A percentile compares a stretch with the other conserved stretches of the same genome.
phyloP scores from a whole-genome alignment of 2,113 vertebrate species.

The Podilymbus podiceps region DNA sequence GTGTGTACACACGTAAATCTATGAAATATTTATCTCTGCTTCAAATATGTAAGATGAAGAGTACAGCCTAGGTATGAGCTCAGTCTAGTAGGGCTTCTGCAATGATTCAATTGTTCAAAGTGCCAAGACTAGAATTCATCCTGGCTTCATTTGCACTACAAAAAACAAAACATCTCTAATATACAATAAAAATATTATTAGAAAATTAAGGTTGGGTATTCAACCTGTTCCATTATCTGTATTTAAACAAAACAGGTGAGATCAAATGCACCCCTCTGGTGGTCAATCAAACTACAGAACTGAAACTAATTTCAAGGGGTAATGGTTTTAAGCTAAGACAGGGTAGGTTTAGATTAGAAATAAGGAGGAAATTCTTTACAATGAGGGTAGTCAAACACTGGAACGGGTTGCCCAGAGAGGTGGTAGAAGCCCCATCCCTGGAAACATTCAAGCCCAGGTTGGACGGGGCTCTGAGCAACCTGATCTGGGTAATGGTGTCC shows the following conservation, averaged over 20 bases:
- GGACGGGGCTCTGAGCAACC: no score
- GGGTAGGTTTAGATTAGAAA: no score
- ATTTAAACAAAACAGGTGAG: neutral
- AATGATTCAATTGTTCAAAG: neutral
- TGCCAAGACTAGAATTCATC: neutral
- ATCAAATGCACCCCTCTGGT: neutral
- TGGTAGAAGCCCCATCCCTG: no score
- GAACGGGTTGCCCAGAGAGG: no score
- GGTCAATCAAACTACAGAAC: neutral
- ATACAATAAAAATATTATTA: neutral
- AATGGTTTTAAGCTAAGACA: no score
- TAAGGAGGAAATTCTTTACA: no score
- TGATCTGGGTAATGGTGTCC: no score
- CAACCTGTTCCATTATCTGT: neutral
- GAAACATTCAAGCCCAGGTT: no score
- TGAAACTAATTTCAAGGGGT: neutral
- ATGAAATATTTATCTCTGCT: neutral
- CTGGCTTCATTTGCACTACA: neutral
- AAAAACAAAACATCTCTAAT: neutral
- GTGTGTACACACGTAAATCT: neutral
- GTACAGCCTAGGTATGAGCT: neutral
- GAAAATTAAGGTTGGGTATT: neutral
- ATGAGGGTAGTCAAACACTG: no score
- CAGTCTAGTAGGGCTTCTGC: neutral
- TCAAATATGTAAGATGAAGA: neutral